Evolutionary conservation across 2,797 vertebrate genomes (phyloP).

Genomic region (Pygocentrus nattereri): DNA sequence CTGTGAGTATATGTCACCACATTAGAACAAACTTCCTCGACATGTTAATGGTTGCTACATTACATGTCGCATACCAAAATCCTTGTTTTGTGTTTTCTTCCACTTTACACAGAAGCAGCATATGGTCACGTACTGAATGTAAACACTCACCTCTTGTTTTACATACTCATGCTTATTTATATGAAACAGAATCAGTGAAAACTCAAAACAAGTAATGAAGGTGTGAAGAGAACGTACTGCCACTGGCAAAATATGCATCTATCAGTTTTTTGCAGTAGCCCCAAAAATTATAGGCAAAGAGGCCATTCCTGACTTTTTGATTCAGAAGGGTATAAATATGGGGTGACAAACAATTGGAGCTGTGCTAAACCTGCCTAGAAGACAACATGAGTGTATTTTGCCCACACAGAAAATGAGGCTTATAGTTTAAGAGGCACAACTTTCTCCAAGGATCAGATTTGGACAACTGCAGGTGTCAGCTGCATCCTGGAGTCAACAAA

Average conservation of each 20-base stretch:
- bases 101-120: background rate
- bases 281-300: too few species aligned
- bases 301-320: too few species aligned
- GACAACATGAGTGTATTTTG: background rate
- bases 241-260: background rate
- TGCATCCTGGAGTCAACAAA: background rate
- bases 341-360: background rate
- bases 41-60: background rate
- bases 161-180: background rate
- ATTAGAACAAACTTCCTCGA: conserved; percentile 7
- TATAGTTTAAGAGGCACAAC: background rate
- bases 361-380: background rate
- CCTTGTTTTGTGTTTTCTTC: background rate
- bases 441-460: background rate
- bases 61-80: background rate
- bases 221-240: background rate
- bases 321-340: too few species aligned
- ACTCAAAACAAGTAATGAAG: background rate
- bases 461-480: background rate
- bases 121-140: background rate
- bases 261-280: background rate
- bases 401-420: background rate
- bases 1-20: conserved; percentile 3
- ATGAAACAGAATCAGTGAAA: background rate
- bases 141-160: background rate